These are phyloP conservation scores for Geococcyx californianus DNA, from an alignment of 2,113 vertebrate species.

Conservation along the genomic window DNA sequence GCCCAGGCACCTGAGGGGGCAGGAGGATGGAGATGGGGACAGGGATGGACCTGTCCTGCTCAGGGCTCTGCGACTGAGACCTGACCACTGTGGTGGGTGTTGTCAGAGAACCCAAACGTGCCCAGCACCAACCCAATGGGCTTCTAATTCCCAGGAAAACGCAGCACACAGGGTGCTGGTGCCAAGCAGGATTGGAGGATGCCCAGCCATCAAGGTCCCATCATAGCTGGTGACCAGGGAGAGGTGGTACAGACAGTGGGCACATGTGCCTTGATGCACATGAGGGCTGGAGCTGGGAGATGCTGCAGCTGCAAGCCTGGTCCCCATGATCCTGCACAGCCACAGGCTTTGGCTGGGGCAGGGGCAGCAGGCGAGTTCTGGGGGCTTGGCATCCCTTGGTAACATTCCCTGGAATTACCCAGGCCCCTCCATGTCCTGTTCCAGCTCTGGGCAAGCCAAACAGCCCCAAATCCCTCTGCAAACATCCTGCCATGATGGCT, in stretches of 20 bases:
- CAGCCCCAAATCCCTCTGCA: background rate
- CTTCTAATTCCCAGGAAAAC: background rate
- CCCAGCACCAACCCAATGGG: background rate
- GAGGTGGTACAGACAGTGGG: fast-evolving
- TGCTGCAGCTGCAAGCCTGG: background rate
- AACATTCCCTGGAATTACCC: fast-evolving
- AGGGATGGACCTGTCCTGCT: background rate
- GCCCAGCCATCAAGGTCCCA: fast-evolving
- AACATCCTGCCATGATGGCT: background rate
- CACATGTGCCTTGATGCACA: background rate
- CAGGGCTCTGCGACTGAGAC: background rate
- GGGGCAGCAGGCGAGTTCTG: fast-evolving
- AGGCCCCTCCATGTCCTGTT: background rate
- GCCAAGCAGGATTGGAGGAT: background rate
- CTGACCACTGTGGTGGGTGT: background rate
- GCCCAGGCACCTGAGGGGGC: background rate
- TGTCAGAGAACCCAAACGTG: background rate
- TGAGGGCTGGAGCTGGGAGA: background rate
- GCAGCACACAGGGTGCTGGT: fast-evolving
- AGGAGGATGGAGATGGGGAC: background rate
- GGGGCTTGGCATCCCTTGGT: background rate
- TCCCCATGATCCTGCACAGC: background rate
- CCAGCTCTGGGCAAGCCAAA: background rate
- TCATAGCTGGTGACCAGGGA: background rate
- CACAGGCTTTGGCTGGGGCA: background rate